Conservation (phyloP, 2,113 vertebrate genomes). For the Nothoprocta pentlandii region DNA sequence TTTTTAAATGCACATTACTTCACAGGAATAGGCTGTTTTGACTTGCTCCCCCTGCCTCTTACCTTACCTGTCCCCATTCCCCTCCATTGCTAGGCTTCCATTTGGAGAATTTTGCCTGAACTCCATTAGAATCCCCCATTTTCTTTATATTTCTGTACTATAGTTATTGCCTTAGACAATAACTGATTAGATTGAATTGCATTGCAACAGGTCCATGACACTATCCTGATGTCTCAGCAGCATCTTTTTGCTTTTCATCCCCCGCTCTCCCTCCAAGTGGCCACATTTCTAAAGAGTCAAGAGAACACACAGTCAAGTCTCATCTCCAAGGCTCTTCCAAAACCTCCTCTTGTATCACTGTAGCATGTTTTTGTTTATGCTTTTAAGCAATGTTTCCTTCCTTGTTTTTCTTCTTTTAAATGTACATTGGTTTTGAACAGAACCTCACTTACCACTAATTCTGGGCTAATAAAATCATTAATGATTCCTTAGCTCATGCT, state of each 20-base stretch:
- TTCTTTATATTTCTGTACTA: neutral
- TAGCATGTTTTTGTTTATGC: neutral
- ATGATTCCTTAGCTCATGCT: neutral
- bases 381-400: neutral
- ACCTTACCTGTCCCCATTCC: neutral
- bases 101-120: neutral
- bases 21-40: too few relatives aligned
- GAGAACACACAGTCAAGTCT: neutral
- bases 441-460: neutral
- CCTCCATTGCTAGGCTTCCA: neutral
- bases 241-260: neutral
- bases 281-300: neutral
- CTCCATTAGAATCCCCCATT: neutral
- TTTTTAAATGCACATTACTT: neutral
- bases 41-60: too few relatives aligned
- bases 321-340: neutral
- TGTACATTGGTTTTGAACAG: neutral
- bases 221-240: fast-evolving
- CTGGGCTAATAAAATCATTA: neutral
- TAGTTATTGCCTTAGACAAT: neutral
- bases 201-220: neutral
- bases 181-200: neutral
- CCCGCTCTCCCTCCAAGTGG: neutral
- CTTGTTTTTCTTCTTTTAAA: neutral
- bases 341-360: neutral